Base-by-base conservation (phyloP, 2,113 vertebrate genomes). In the Cyprinodon tularosa region DNA sequence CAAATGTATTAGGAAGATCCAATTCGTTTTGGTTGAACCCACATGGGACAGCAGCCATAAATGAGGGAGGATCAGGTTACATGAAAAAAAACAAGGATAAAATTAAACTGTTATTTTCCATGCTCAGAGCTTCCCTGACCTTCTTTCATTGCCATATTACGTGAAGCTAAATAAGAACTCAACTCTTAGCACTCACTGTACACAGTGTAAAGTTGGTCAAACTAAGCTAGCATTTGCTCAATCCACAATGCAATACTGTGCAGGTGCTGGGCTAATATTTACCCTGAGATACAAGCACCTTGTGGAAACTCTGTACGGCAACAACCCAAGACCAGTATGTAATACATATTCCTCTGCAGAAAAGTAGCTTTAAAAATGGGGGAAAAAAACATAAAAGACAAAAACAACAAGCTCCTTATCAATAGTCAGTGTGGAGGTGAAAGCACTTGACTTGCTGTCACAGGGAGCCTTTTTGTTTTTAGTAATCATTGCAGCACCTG, bases 191-290 rank as follows among this genome's bases (percentile, higher is more conserved):
- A 39, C 75, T 78, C 57, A 37, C 1, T 42, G 29, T 44, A 48
- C 44, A 77, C 60, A 69, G 42, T 7, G 12, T 45, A 40, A 44
- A 22, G 65, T 63, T 75, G 66, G 11, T 62, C 47, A 63, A 20
- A 57, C 73, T 48, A 6, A 3, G 72, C 73, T 69, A 79, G 77
- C 62, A 76, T 68, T 36, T 17, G 71, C 65, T 67, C 75, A 53
- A 42, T 57, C 45, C 53, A 59, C 53, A 68, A 63, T 63, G 48
- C 48, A 37, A 61, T 42, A 66, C 77, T 50, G 57, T 53, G 66
- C 48, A 61, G 81, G 45, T 78, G 84, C 77, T 61, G 48, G 65
- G 75, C 78, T 82, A 91, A 91, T 93, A 90, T 92, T 92, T 89
- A 86, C 67, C 69, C 64, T 72, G 29, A 17, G 76, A 88, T 80